Base-by-base conservation (phyloP, 2,888 invertebrate species). In the Phymatocera aterrima region DNA sequence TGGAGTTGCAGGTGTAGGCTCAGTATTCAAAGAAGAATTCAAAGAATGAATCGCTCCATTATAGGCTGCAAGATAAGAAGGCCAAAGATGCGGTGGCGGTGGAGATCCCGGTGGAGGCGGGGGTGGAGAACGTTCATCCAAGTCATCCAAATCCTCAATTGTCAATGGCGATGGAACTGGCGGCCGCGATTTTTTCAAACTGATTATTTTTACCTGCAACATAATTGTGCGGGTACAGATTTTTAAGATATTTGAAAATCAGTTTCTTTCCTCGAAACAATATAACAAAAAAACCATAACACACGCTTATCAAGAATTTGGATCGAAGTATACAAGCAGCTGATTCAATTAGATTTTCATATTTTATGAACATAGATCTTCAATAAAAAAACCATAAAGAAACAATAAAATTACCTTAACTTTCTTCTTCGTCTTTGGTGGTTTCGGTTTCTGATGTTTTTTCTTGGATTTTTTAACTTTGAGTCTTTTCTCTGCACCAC, bases 31-130 rank as follows among this genome's bases (percentile, higher is more conserved):
- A 51, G 34, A 24, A 54, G 61, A 51, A 48, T 77, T 77, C 51
- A 31, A 79, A 74, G 54, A 80, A 40, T 81, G 81, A 34, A 83
- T 65, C 3, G 83, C 77, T 5, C 85, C 84, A 78, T 86, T 89
- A 37, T 89, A 88, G 15, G 88, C 85, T 0, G 87, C 86, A 0
- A 90, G 84, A 79, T 90, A 90, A 78, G 85, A 88, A 12, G 93
- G 93, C 89, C 92, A 93, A 24, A 92, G 82, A 83, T 93, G 92
- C 0, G 92, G 92, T 0, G 91, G 91, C 0, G 93, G 93, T 2
- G 93, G 93, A 5, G 93, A 93, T 21, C 93, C 93, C 0, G 93
- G 93, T 0, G 93, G 93, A 1, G 94, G 93, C 0, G 93, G 93
- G 0, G 93, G 93, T 12, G 93, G 93, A 5, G 93, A 92, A 64